Conservation (phyloP, 92 coral and sea anemone genomes). For the Virgularia gustaviana region DNA sequence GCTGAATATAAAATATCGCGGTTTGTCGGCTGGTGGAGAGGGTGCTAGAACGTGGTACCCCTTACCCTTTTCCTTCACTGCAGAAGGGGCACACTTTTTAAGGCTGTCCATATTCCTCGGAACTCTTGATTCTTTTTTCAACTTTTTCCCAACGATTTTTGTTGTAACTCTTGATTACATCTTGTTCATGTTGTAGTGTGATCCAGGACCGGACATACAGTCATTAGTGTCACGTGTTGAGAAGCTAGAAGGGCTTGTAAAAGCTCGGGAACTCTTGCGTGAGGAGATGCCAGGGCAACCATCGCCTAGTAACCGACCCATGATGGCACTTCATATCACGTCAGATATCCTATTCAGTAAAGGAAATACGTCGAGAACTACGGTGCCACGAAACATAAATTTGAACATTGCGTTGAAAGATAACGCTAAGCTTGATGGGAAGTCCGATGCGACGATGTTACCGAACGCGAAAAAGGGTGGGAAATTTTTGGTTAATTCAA, state of each 20-base stretch:
- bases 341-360: conserved; percentile 34
- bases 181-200: conserved; percentile 2
- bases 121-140: neutral
- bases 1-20: no score
- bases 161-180: neutral
- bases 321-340: conserved; percentile 27
- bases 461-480: conserved; percentile 10
- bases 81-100: no score
- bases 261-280: neutral
- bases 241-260: conserved; percentile 7
- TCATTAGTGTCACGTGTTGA: conserved; percentile 13
- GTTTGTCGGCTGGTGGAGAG: no score
- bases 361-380: neutral
- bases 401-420: conserved; percentile 27
- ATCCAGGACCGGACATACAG: conserved; percentile 1
- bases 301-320: neutral
- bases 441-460: neutral
- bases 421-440: neutral
- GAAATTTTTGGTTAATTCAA: conserved; percentile 21
- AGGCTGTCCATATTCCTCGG: neutral
- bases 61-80: no score
- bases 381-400: conserved; percentile 2
- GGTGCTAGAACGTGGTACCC: no score
- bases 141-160: neutral
- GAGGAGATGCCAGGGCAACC: neutral